Percentiles rank a stretch among this genome's conserved stretches.
These are phyloP conservation scores for Hypotaenidia okinawae DNA, from an alignment of 2,797 vertebrate genomes.

Conservation along the genomic window DNA sequence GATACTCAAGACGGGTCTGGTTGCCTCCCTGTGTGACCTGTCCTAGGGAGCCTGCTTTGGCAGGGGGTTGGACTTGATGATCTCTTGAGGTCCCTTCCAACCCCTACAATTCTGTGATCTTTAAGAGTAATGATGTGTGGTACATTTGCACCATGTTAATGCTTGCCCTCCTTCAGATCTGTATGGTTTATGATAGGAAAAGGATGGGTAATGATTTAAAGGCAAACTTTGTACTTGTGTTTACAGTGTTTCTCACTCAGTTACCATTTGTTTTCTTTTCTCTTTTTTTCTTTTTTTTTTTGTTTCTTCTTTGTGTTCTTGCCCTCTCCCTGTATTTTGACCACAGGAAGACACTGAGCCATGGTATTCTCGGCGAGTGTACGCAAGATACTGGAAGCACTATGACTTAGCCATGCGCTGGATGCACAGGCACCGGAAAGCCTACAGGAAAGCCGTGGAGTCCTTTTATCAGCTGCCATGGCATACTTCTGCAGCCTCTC, in stretches of 20 bases:
- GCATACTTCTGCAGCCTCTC: neutral
- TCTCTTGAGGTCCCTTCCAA: too few relatives aligned
- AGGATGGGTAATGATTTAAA: neutral
- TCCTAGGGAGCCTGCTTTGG: too few relatives aligned
- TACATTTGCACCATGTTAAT: neutral
- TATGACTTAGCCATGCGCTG: slow-evolving; percentile 90
- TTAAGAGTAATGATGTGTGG: neutral
- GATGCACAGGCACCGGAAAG: slow-evolving; percentile 85
- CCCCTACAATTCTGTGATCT: neutral
- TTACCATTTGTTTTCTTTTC: neutral
- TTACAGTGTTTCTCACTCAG: neutral
- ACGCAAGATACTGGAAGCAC: slow-evolving; percentile 91
- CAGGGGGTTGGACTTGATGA: too few relatives aligned
- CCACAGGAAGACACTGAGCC: slow-evolving; percentile 27
- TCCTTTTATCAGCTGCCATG: slow-evolving; percentile 65
- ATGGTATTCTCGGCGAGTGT: slow-evolving; percentile 83
- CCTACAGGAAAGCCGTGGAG: slow-evolving; percentile 85
- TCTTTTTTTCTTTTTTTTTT: neutral
- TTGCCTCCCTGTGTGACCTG: too few relatives aligned
- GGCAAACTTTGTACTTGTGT: neutral
- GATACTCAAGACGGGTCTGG: too few relatives aligned
- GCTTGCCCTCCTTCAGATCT: neutral
- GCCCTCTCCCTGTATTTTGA: neutral
- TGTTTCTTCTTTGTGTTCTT: neutral
- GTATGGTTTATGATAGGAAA: neutral